Percentiles rank a stretch among this genome's conserved stretches.
These are phyloP conservation scores for Peucedramus taeniatus DNA, from an alignment of 2,113 vertebrate genomes.

Conservation along the genomic window DNA sequence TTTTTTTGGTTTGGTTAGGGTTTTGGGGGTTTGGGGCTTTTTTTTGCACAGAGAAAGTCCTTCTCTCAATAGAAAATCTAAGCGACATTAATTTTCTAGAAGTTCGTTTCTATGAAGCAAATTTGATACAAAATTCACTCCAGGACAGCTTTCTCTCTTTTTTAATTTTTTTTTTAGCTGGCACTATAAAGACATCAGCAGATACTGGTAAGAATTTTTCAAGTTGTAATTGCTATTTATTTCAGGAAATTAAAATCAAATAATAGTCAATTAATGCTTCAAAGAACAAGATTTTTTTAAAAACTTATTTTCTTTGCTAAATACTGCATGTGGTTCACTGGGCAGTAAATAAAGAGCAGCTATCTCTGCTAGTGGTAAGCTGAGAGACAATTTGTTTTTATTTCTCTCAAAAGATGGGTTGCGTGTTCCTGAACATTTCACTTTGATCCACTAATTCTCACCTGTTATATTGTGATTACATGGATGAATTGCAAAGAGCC, in stretches of 20 bases:
- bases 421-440: conserved; percentile 1
- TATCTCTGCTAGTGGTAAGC: background rate
- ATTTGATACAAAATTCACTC: background rate
- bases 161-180: background rate
- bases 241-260: background rate
- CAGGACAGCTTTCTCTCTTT: background rate
- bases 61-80: background rate
- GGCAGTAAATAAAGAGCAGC: background rate
- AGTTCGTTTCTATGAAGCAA: background rate
- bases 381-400: conserved; percentile 27
- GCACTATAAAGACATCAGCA: background rate
- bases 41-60: background rate
- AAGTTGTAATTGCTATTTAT: background rate
- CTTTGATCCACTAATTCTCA: conserved; percentile 49
- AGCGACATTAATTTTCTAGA: background rate
- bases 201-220: background rate
- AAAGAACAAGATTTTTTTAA: background rate
- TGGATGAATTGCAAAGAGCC: conserved; percentile 42
- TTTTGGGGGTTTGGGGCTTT: fast-evolving
- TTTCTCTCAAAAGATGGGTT: conserved; percentile 27
- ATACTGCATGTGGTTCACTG: background rate
- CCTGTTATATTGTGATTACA: conserved; percentile 55
- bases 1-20: background rate
- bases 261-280: background rate
- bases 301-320: conserved; percentile 19